Evolutionary conservation across 2,888 invertebrate species (phyloP).

Genomic region (Helleia helle): DNA sequence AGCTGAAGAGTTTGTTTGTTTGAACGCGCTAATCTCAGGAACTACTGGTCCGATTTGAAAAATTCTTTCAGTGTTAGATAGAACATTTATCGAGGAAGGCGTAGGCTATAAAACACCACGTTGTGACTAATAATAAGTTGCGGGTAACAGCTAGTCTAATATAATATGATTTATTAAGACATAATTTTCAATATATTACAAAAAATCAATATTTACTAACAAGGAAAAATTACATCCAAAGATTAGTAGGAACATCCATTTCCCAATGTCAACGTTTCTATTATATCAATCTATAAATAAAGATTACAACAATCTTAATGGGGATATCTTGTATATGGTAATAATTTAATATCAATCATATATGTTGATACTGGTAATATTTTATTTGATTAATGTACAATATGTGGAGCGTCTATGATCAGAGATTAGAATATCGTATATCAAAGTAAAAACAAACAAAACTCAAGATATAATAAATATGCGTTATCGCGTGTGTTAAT

Average conservation of each 20-base stretch:
- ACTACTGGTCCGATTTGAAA: too few relatives aligned
- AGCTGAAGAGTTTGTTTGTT: too few relatives aligned
- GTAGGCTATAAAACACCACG: too few relatives aligned
- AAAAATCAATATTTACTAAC: background rate
- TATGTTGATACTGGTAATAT: conserved; percentile 35
- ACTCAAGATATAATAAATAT: conserved; percentile 17
- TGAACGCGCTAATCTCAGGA: too few relatives aligned
- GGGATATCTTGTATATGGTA: conserved; percentile 71
- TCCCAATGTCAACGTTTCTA: conserved; percentile 5
- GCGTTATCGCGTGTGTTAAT: conserved; percentile 49
- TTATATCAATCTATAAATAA: conserved; percentile 11
- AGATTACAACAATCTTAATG: conserved; percentile 39
- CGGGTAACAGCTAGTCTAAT: too few relatives aligned
- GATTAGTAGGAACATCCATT: conserved; percentile 3
- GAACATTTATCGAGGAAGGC: too few relatives aligned
- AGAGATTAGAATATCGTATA: conserved; percentile 30
- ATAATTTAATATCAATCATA: conserved; percentile 31
- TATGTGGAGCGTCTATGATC: conserved; percentile 36
- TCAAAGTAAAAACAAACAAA: conserved; percentile 21
- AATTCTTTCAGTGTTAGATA: too few relatives aligned
- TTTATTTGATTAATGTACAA: conserved; percentile 48
- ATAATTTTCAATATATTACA: too few relatives aligned
- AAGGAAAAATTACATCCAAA: conserved; percentile 3
- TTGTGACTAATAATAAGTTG: too few relatives aligned
- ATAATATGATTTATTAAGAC: too few relatives aligned